These are phyloP conservation scores for Cotesia chilonis DNA, from an alignment of 1,140 invertebrate genomes.

Conservation along the genomic window DNA sequence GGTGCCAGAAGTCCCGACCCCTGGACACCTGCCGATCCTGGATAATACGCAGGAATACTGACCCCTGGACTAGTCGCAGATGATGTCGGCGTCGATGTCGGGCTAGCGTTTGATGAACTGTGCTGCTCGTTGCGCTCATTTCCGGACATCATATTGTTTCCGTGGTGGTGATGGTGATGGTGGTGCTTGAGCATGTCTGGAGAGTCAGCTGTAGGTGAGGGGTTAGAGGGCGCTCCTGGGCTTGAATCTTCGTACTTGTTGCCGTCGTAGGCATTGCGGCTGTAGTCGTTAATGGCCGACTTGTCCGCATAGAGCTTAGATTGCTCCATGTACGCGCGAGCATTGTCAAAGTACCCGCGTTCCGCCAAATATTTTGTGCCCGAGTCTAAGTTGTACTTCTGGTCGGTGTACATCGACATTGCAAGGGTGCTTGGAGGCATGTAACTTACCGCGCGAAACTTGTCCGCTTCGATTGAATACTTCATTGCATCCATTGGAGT, in stretches of 20 bases:
- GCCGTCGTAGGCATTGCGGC: constrained; percentile 64
- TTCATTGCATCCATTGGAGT: constrained; percentile 81
- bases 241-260: constrained; percentile 75
- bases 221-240: constrained; percentile 65
- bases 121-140: constrained; percentile 66
- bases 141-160: constrained; percentile 17
- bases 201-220: constrained; percentile 69
- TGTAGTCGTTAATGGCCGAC: constrained; percentile 61
- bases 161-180: too few relatives aligned
- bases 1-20: constrained; percentile 62
- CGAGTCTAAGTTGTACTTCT: constrained; percentile 66
- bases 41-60: constrained; percentile 70
- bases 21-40: constrained; percentile 60
- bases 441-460: constrained; percentile 75
- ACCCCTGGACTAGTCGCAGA: constrained; percentile 72
- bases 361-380: constrained; percentile 76
- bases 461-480: constrained; percentile 79
- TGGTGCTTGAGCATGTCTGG: constrained; percentile 68
- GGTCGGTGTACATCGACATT: constrained; percentile 76
- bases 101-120: constrained; percentile 62
- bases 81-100: constrained; percentile 69
- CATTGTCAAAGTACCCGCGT: constrained; percentile 71
- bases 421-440: constrained; percentile 71
- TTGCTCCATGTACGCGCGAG: constrained; percentile 80
- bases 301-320: constrained; percentile 84